Evolutionary conservation across 1,140 invertebrate genomes (phyloP).

Genomic region (Coenobita brevimanus): DNA sequence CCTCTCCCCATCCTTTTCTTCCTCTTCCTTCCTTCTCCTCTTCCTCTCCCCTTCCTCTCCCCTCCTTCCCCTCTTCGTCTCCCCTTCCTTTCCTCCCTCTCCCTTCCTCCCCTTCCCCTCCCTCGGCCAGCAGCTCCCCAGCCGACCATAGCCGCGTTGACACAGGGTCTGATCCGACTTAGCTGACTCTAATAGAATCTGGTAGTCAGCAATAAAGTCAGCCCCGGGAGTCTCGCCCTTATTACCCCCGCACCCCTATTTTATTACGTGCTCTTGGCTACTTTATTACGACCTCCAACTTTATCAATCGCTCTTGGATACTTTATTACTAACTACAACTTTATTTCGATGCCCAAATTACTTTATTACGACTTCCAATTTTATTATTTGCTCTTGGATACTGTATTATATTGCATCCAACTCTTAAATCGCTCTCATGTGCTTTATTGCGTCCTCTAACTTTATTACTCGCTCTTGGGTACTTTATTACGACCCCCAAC

Average conservation of each 20-base stretch:
- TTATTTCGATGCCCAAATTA: too few species aligned
- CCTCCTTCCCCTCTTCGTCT: background rate
- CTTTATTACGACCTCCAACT: too few species aligned
- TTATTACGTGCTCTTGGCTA: background rate
- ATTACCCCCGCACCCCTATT: conserved; percentile 19
- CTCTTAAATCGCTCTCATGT: too few species aligned
- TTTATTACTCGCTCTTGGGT: too few species aligned
- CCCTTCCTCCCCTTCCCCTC: background rate
- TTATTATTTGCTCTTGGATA: too few species aligned
- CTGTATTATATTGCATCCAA: too few species aligned
- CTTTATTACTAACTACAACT: too few species aligned
- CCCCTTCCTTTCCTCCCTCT: background rate
- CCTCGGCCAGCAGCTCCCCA: background rate
- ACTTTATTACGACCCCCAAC: too few species aligned
- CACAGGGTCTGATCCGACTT: conserved; percentile 46
- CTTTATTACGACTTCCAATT: too few species aligned
- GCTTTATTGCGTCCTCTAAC: too few species aligned
- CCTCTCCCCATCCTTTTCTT: background rate
- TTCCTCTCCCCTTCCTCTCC: background rate
- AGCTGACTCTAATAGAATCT: conserved; percentile 57
- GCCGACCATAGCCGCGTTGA: conserved; percentile 40
- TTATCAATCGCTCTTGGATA: too few species aligned
- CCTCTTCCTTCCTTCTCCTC: background rate
- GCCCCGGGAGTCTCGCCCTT: conserved; percentile 6
- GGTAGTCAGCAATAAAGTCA: conserved; percentile 43